A percentile compares a stretch with the other conserved stretches of the same genome.
Evolutionary conservation across 2,888 invertebrate species (phyloP).

Genomic region (Eulithis prunata): DNA sequence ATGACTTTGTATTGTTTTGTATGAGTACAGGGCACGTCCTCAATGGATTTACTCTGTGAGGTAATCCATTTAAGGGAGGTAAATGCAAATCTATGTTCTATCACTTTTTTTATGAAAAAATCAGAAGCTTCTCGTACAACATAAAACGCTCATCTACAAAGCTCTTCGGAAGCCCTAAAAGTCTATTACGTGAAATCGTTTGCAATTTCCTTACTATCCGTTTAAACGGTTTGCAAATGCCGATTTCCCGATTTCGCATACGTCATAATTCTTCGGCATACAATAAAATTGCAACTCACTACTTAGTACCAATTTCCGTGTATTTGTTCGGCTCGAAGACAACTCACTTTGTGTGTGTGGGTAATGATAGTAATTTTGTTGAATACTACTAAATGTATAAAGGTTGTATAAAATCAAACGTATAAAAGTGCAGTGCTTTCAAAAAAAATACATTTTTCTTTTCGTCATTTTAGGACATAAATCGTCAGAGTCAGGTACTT

Average conservation of each 20-base stretch:
- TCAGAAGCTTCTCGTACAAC: conserved; percentile 10
- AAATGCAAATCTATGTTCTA: no score
- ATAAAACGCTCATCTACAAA: conserved; percentile 16
- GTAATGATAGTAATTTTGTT: conserved; percentile 39
- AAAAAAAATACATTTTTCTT: no score
- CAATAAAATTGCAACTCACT: conserved; percentile 80
- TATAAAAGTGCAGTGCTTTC: neutral
- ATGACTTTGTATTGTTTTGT: no score
- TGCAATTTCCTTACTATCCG: conserved; percentile 78
- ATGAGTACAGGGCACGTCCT: no score
- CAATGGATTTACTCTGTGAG: no score
- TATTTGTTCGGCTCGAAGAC: conserved; percentile 61
- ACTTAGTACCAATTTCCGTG: conserved; percentile 67
- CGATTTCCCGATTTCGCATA: conserved; percentile 80
- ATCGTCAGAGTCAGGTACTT: no score
- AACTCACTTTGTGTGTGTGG: conserved; percentile 32
- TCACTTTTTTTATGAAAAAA: no score
- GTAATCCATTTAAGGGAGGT: no score
- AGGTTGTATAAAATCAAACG: conserved; percentile 2
- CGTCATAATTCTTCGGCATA: conserved; percentile 81
- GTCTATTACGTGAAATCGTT: conserved; percentile 79
- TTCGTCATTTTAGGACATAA: no score
- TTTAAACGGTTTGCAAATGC: conserved; percentile 81
- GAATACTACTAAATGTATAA: conserved; percentile 18
- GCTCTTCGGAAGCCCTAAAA: conserved; percentile 51